Evolutionary conservation across 2,888 invertebrate genomes (phyloP).

Genomic region (Lochmaea crataegi): DNA sequence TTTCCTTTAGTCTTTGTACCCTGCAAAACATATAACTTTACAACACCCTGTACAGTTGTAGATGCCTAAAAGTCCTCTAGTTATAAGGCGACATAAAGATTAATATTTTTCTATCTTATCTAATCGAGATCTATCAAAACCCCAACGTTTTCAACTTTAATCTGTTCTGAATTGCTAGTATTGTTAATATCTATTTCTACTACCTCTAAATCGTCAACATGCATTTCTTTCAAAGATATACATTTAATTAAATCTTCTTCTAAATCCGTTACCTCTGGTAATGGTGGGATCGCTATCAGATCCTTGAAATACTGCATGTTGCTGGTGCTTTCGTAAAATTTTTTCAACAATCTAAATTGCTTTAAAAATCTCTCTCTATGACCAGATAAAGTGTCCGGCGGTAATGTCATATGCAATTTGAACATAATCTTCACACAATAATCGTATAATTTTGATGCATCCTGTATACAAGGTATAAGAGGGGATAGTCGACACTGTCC

Average conservation of each 20-base stretch:
- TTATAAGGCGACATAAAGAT: too few relatives aligned
- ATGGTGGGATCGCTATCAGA: constrained; percentile 89
- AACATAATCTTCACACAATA: constrained; percentile 96
- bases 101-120: not conserved
- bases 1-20: too few relatives aligned
- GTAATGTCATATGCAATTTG: constrained; percentile 90
- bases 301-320: constrained; percentile 98
- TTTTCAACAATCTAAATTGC: constrained; percentile 88
- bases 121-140: constrained; percentile 28
- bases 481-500: constrained; percentile 98
- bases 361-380: constrained; percentile 90
- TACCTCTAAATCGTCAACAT: constrained; percentile 1
- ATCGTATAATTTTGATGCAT: constrained; percentile 96
- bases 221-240: constrained; percentile 33
- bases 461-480: constrained; percentile 93
- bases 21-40: too few relatives aligned
- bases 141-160: constrained; percentile 16
- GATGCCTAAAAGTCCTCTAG: too few relatives aligned
- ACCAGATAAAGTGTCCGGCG: constrained; percentile 88
- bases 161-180: not conserved
- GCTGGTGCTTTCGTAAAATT: constrained; percentile 92
- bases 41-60: too few relatives aligned
- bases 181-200: constrained; percentile 12
- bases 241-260: constrained; percentile 39
- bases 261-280: constrained; percentile 78